A percentile compares a stretch with the other conserved stretches of the same genome.
phyloP scores from a whole-genome alignment of 2,797 vertebrate species.

The Spatula clypeata region DNA sequence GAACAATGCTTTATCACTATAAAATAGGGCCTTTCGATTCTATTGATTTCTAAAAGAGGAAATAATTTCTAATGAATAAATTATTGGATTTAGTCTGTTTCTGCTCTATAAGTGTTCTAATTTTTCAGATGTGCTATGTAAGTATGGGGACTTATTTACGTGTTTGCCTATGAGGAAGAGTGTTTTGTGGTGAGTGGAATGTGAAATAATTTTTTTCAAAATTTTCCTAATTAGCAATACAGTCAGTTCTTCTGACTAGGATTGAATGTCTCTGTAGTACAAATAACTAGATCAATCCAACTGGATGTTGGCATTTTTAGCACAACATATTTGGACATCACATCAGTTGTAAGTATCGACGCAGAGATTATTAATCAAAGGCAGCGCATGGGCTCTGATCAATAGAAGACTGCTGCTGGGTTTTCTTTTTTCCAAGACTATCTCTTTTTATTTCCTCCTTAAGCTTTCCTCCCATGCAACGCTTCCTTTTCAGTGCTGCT shows the following conservation, averaged over 20 bases:
- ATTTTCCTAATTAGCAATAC: background rate
- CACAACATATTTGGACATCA: background rate
- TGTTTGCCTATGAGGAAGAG: background rate
- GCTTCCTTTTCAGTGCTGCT: background rate
- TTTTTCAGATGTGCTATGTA: background rate
- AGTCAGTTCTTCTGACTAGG: background rate
- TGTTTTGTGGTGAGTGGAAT: background rate
- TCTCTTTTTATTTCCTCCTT: background rate
- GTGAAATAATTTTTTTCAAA: background rate
- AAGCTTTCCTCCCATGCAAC: background rate
- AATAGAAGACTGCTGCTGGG: background rate
- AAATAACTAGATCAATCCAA: background rate
- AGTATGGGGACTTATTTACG: background rate
- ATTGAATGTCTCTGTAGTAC: background rate
- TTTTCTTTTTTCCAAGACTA: background rate
- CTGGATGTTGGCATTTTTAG: background rate
- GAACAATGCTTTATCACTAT: background rate
- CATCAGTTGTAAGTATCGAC: background rate
- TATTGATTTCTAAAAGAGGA: background rate
- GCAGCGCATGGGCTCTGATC: background rate
- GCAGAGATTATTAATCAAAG: slow-evolving; percentile 36
- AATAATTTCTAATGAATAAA: slow-evolving; percentile 37
- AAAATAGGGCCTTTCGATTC: background rate
- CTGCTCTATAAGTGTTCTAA: background rate
- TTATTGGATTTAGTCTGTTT: slow-evolving; percentile 27